Evolutionary conservation across 2,888 invertebrate species (phyloP).

Genomic region (Dascillus cervinus): DNA sequence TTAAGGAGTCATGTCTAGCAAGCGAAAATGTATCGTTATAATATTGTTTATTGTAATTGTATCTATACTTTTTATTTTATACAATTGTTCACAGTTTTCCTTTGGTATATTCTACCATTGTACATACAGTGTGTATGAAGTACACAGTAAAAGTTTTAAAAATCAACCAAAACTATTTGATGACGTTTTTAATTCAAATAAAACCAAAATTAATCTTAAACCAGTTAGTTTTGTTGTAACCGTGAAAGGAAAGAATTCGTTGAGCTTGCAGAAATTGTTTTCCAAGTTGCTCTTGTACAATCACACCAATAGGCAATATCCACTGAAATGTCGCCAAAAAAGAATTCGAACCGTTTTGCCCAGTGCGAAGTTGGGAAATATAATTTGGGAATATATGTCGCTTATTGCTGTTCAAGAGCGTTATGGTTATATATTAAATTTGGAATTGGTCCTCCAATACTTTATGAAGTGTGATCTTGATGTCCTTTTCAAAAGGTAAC

Average conservation of each 20-base stretch:
- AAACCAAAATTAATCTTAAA: no score
- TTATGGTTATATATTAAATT: constrained; percentile 1
- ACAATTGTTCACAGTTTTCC: constrained; percentile 39
- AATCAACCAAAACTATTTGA: constrained; percentile 8
- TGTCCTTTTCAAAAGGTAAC: constrained; percentile 2
- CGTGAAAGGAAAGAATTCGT: no score
- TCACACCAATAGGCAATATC: no score
- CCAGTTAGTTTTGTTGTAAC: no score
- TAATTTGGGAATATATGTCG: constrained; percentile 6
- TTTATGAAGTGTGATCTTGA: neutral
- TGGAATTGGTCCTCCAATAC: neutral
- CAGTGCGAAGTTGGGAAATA: constrained; percentile 1
- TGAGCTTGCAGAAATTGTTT: no score
- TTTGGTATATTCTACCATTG: constrained; percentile 38
- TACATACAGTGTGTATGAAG: constrained; percentile 41
- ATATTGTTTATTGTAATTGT: constrained; percentile 42
- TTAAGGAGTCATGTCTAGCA: constrained; percentile 41
- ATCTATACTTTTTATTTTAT: constrained; percentile 42
- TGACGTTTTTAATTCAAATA: constrained; percentile 3
- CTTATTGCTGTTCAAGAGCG: constrained; percentile 3
- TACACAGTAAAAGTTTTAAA: constrained; percentile 29
- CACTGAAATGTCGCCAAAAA: no score
- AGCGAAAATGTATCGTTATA: constrained; percentile 41
- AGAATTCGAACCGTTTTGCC: neutral
- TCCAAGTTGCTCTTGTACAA: no score